Percentiles rank a stretch among this genome's conserved stretches.
Evolutionary conservation across 1,140 invertebrate species (phyloP).

Genomic region (Drosophila kepulauana): DNA sequence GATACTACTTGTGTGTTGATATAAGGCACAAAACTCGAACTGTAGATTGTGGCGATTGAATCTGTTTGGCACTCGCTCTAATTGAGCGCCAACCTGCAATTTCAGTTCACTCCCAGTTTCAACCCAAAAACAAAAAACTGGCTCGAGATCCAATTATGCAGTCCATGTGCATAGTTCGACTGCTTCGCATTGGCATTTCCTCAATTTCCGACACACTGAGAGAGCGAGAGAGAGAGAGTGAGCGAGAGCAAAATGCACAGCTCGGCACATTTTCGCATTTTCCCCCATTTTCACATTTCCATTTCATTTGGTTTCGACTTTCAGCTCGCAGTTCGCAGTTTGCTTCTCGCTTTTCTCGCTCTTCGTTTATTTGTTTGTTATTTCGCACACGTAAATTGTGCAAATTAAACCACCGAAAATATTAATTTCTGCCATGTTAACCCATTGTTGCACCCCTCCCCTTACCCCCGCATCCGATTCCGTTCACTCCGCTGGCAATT

Average conservation of each 20-base stretch:
- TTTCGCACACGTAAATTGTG: slow-evolving; percentile 70
- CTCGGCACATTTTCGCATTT: slow-evolving; percentile 60
- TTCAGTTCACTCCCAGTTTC: slow-evolving; percentile 1
- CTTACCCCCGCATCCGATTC: not conserved
- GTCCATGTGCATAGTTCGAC: slow-evolving; percentile 41
- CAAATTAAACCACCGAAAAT: slow-evolving; percentile 75
- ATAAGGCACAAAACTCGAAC: slow-evolving; percentile 3
- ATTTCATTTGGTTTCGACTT: slow-evolving; percentile 52
- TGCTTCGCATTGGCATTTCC: slow-evolving; percentile 47
- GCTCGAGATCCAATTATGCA: slow-evolving; percentile 70
- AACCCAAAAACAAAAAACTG: not conserved
- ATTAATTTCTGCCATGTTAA: slow-evolving; percentile 62
- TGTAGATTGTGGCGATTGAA: slow-evolving; percentile 52
- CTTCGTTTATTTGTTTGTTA: slow-evolving; percentile 28
- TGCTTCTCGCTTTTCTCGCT: not conserved
- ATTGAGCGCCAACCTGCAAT: slow-evolving; percentile 52
- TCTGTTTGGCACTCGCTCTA: slow-evolving; percentile 53
- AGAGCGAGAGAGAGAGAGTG: too few species aligned
- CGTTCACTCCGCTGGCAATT: slow-evolving; percentile 56
- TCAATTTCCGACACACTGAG: slow-evolving; percentile 38
- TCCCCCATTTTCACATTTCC: slow-evolving; percentile 44
- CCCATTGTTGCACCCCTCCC: slow-evolving; percentile 23
- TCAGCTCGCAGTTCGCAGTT: slow-evolving; percentile 19
- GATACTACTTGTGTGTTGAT: slow-evolving; percentile 46
- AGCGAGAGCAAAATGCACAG: slow-evolving; percentile 36